These are phyloP conservation scores for Diglossa cyanea DNA, from an alignment of 2,797 vertebrate species.

Conservation along the genomic window DNA sequence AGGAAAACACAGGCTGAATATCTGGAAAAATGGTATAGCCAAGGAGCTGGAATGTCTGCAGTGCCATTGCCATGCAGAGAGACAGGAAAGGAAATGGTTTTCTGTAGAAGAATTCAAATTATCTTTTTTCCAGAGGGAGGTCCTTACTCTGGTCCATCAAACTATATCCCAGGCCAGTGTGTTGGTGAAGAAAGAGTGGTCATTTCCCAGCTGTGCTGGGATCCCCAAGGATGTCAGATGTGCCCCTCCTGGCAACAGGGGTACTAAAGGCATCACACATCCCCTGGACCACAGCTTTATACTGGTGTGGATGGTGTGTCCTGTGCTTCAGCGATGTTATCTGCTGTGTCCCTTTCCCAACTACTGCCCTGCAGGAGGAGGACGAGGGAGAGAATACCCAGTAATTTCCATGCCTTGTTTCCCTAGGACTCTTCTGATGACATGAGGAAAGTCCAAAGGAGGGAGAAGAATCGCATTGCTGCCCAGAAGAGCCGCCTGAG, in stretches of 20 bases:
- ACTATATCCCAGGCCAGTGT: not conserved
- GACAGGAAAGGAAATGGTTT: not conserved
- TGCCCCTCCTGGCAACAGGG: not conserved
- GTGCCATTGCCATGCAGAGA: not conserved
- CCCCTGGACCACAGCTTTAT: not conserved
- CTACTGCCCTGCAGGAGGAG: not conserved
- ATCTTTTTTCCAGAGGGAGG: not conserved
- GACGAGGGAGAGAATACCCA: not conserved
- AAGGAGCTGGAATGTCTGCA: not conserved
- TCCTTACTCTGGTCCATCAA: not conserved
- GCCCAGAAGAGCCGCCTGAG: constrained; percentile 97
- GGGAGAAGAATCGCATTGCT: constrained; percentile 96
- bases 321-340: not conserved
- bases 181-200: not conserved
- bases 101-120: not conserved
- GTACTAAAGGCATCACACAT: not conserved
- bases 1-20: not conserved
- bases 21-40: not conserved
- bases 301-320: not conserved
- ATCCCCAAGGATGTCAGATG: not conserved
- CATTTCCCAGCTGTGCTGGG: not conserved
- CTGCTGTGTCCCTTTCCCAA: not conserved
- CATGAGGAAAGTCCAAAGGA: constrained; percentile 90
- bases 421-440: constrained; percentile 90
- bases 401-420: not conserved